These are phyloP conservation scores for Margarornis squamiger DNA, from an alignment of 2,797 vertebrate species.

Conservation along the genomic window DNA sequence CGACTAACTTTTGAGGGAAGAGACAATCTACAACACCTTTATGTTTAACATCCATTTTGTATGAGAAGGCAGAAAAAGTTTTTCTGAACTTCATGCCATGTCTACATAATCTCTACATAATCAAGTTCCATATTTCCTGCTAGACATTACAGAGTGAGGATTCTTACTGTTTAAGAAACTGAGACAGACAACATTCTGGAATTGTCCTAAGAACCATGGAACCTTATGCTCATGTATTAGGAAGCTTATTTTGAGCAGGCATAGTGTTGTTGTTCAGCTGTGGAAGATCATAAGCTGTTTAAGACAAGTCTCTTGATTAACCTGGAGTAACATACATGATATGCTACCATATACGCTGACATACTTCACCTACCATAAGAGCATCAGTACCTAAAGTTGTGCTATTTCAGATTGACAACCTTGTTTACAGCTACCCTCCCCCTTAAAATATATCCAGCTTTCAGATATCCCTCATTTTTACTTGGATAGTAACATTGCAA, in stretches of 20 bases:
- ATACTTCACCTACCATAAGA: neutral
- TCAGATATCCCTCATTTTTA: neutral
- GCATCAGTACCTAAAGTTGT: neutral
- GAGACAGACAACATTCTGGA: neutral
- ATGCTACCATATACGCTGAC: neutral
- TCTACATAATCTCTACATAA: neutral
- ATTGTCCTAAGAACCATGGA: neutral
- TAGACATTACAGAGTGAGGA: neutral
- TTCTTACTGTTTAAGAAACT: neutral
- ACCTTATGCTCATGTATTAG: neutral
- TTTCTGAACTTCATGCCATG: neutral
- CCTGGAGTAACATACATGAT: neutral
- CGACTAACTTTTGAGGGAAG: neutral
- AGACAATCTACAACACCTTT: neutral
- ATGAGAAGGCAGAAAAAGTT: neutral
- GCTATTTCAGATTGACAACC: neutral
- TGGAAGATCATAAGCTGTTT: neutral
- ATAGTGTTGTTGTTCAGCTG: neutral
- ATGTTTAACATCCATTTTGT: neutral
- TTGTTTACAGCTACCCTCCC: neutral
- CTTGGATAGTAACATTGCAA: neutral
- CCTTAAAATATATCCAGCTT: neutral
- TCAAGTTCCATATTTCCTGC: neutral
- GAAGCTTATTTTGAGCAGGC: neutral
- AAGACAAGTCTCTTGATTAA: neutral